Base-by-base conservation (phyloP, 2,888 invertebrate genomes). In the Athalia rosae region DNA sequence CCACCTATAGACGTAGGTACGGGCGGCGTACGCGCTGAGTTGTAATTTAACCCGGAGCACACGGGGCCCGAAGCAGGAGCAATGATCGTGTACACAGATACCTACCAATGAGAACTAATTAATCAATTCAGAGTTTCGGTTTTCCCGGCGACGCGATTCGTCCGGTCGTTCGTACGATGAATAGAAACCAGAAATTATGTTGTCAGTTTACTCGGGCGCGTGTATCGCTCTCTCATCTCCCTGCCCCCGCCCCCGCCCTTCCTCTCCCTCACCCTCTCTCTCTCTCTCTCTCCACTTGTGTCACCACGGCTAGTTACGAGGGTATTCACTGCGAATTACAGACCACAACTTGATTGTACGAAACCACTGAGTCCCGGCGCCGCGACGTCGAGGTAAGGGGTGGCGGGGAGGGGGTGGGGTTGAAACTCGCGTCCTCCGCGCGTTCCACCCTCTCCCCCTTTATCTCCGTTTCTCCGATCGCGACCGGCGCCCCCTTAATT, bases 311-410 rank as follows among this genome's bases (percentile, higher is more conserved):
- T 87, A 86, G 87, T 87, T 87, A 87, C 86, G 82, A 82, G 82
- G 82, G 85, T 87, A 87, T 87, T 87, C 87, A 87, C 86, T 87
- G 85, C 85, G 86, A 87, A 87, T 87, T 86, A 85, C 85, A 85
- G 84, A 80, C 84, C 82, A 77, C 83, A 79, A 80, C 78, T 76
- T 62, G 83, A 82, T 84, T 84, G 84, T 83, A 84, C 83, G 81
- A 83, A 81, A 82, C 85, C 84, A 77, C 84, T 84, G 81, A 80
- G 81, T 81, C 81, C 82, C 79, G 78, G 67, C 28, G 71, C 79
- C 78, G 67, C 66, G 80, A 79, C 79, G 77, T 74, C 81, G 64
- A 58, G 59, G 78, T 58, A 71, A 58, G 59, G 48, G n/a, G n/a
- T n/a, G n/a, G n/a, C n/a, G n/a, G n/a, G n/a, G n/a, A n/a, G n/a